These are phyloP conservation scores for Diglossa cyanea DNA, from an alignment of 2,797 vertebrate species.

Conservation along the genomic window DNA sequence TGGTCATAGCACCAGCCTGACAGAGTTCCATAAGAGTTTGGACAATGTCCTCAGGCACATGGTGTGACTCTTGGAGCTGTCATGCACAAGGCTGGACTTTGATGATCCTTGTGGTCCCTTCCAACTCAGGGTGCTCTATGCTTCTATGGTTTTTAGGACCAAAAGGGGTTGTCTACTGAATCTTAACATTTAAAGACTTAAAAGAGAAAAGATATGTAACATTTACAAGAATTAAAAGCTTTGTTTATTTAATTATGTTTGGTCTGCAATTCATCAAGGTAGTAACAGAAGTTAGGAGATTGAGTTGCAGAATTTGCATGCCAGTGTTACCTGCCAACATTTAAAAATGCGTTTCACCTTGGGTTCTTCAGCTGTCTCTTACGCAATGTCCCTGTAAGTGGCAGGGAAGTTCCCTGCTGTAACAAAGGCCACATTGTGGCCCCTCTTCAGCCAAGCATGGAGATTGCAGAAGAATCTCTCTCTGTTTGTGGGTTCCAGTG, in stretches of 20 bases:
- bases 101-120: neutral
- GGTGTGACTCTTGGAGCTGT: neutral
- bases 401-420: neutral
- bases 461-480: constrained; percentile 27
- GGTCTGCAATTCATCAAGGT: neutral
- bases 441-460: rapidly evolving
- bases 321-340: neutral
- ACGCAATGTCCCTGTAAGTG: rapidly evolving
- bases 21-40: neutral
- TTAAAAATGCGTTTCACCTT: neutral
- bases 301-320: neutral
- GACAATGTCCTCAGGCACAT: neutral
- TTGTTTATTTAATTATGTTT: neutral
- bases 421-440: constrained; percentile 36
- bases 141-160: neutral
- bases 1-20: neutral
- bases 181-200: neutral
- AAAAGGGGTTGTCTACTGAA: neutral
- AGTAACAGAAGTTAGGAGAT: neutral
- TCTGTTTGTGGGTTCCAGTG: neutral
- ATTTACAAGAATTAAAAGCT: neutral
- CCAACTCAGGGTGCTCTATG: too few relatives aligned
- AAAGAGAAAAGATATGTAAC: neutral
- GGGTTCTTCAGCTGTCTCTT: neutral
- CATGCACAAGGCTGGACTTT: neutral